Base-by-base conservation (phyloP, 2,113 vertebrate species). In the Mesitornis unicolor region DNA sequence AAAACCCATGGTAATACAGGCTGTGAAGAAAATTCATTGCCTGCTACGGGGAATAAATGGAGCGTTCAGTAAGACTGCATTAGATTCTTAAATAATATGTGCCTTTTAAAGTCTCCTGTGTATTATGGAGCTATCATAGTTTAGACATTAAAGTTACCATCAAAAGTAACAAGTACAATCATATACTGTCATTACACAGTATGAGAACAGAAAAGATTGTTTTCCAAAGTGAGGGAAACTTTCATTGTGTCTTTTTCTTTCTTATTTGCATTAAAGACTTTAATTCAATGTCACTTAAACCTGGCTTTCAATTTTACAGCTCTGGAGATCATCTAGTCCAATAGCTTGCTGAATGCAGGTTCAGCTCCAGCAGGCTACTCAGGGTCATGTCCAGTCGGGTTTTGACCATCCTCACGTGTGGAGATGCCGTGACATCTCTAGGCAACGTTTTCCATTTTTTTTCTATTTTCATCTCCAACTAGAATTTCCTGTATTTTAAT, bases 311-410 rank as follows among this genome's bases (percentile, higher is more conserved):
- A 1, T 74, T 81, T 77, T 48, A 45, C 18, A 47, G 10, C n/a
- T 56, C 78, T 84, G 40, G 69, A 70, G 36, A 88, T 61, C 36
- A 51, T 18, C 18, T 8, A 6, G 17, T 57, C 29, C 54, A 68
- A 13, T 7, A 51, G 11, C 35, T 59, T 70, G 29, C 29, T 45
- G 29, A 67, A 64, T 13, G 25, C 15, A 60, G 45, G 40, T 35
- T 59, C 40, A 74, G 36, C 40, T 31, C 36, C 20, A 56, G 10
- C 14, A 84, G 26, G 40, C 60, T 78, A 31, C 50, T 87, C n/a
- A 31, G 45, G 29, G 33, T n/a, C 0, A 0, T 24, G 42, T 16
- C 54, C 45, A 29, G 35, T 7, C 1, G 1, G 33, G 73, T 45
- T 80, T 19, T 77, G 43, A 54, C 18, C 54, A 65, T 26, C 40